phyloP scores from a whole-genome alignment of 1,140 invertebrate genomes.

The Scylla paramamosain region DNA sequence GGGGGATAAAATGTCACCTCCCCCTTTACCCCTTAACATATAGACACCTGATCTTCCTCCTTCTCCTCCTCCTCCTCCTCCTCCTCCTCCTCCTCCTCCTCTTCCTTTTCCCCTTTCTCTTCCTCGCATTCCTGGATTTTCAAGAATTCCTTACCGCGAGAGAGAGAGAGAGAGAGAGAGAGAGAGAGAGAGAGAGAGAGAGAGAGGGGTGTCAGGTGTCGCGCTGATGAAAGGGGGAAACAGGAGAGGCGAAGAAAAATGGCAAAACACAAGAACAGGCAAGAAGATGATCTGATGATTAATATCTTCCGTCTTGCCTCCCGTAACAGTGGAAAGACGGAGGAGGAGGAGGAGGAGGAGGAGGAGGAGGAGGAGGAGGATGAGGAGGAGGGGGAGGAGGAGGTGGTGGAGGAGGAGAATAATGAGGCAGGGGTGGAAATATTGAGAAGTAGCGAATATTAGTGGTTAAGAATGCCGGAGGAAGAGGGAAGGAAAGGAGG shows the following conservation, averaged over 20 bases:
- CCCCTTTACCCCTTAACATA: background rate
- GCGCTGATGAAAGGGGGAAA: conserved; percentile 43
- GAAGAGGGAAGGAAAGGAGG: background rate
- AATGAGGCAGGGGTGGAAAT: background rate
- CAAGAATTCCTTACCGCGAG: background rate
- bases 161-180: background rate
- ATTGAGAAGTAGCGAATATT: background rate
- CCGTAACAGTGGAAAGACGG: conserved; percentile 24
- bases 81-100: background rate
- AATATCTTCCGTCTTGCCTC: conserved; percentile 67
- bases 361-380: background rate
- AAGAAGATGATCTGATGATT: conserved; percentile 68
- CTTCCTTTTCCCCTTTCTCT: background rate
- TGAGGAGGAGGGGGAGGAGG: background rate
- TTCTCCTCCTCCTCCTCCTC: conserved; percentile 10
- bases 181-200: background rate
- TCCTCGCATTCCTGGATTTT: conserved; percentile 18
- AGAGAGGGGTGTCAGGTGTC: conserved; percentile 51
- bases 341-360: conserved; percentile 17
- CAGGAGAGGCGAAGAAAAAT: conserved; percentile 68
- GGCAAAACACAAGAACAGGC: conserved; percentile 68
- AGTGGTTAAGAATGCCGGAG: background rate
- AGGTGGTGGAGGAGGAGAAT: no score
- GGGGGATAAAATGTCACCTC: background rate
- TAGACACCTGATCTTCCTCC: conserved; percentile 25